Conservation (phyloP, 2,888 invertebrate species). For the Drosophila merina region DNA sequence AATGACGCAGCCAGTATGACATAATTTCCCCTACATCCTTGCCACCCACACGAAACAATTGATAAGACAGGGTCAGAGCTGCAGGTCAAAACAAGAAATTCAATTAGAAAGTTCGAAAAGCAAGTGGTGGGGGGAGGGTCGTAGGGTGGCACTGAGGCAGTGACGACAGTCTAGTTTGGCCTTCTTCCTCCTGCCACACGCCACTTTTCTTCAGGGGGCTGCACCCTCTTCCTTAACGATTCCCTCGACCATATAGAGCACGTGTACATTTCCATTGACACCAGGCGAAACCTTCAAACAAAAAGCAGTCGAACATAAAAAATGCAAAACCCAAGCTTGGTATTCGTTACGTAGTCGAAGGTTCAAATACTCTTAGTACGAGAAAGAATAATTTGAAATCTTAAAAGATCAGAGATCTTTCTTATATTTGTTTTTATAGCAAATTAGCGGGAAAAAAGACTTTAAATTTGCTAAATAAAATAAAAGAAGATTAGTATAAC, state of each 20-base stretch:
- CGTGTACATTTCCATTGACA: slow-evolving; percentile 61
- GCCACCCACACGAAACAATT: slow-evolving; percentile 18
- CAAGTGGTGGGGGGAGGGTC: slow-evolving; percentile 7
- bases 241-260: slow-evolving; percentile 49
- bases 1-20: slow-evolving; percentile 77
- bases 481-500: too few relatives aligned
- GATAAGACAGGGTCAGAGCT: slow-evolving; percentile 43
- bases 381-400: neutral
- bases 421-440: too few relatives aligned
- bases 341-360: neutral
- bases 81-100: slow-evolving; percentile 57
- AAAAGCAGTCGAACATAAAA: slow-evolving; percentile 23
- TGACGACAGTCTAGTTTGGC: slow-evolving; percentile 48
- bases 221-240: slow-evolving; percentile 40
- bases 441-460: too few relatives aligned
- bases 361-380: slow-evolving; percentile 12
- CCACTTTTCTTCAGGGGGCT: neutral
- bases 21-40: slow-evolving; percentile 57
- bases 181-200: neutral
- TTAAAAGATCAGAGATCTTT: too few relatives aligned
- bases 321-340: neutral
- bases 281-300: slow-evolving; percentile 64
- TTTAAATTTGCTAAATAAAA: too few relatives aligned
- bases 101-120: slow-evolving; percentile 67
- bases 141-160: slow-evolving; percentile 4